Percentiles rank a stretch among this genome's conserved stretches.
These are phyloP conservation scores for Atractosteus spatula DNA, from an alignment of 2,113 vertebrate species.

Conservation along the genomic window DNA sequence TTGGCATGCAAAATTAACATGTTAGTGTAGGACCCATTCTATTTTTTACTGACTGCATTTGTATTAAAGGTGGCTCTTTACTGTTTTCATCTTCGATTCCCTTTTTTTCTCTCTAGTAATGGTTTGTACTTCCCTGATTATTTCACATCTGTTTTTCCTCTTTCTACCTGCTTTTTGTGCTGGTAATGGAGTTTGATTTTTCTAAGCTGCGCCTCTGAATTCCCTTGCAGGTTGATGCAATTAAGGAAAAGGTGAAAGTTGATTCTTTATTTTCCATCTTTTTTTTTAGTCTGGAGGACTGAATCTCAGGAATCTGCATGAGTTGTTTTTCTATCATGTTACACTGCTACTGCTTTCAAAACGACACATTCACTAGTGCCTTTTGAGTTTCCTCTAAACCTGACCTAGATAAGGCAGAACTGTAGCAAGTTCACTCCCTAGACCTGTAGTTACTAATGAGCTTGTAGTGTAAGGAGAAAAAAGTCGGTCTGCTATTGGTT, in stretches of 20 bases:
- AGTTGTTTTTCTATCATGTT: constrained; percentile 77
- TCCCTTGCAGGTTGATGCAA: constrained; percentile 97
- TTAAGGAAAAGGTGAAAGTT: constrained; percentile 97
- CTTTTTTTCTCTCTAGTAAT: constrained; percentile 47
- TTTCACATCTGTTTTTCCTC: constrained; percentile 62
- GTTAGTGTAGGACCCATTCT: no score
- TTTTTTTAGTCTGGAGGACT: constrained; percentile 90
- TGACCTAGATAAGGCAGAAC: constrained; percentile 69
- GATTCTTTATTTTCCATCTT: constrained; percentile 91
- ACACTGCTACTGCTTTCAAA: constrained; percentile 86
- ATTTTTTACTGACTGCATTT: constrained; percentile 11
- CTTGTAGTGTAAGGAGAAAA: constrained; percentile 55
- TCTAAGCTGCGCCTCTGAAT: constrained; percentile 96
- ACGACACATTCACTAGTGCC: constrained; percentile 78
- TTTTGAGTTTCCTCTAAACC: constrained; percentile 74
- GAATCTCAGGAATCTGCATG: constrained; percentile 92
- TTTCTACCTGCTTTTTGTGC: constrained; percentile 77
- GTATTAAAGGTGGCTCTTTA: constrained; percentile 18
- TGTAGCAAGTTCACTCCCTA: constrained; percentile 49
- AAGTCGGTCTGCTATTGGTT: constrained; percentile 70
- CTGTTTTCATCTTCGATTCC: constrained; percentile 6
- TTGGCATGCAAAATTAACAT: no score
- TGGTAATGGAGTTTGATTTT: constrained; percentile 72
- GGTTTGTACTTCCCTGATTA: constrained; percentile 62
- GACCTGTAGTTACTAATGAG: constrained; percentile 35